These are phyloP conservation scores for Nomada fabriciana DNA, from an alignment of 2,888 invertebrate species.

Conservation along the genomic window DNA sequence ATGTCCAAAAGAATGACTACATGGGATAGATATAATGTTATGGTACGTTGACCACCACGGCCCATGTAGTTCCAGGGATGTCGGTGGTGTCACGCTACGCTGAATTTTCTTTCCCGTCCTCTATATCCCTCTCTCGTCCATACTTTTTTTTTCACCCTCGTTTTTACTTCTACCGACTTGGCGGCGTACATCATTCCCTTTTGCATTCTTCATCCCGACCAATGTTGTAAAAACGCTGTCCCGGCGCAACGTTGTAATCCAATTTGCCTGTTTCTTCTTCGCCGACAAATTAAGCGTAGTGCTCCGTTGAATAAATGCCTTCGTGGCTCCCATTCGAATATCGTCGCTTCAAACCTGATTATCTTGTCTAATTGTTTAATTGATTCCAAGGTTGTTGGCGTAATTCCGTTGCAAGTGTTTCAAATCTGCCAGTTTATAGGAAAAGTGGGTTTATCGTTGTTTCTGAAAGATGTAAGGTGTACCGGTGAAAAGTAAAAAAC, in stretches of 20 bases:
- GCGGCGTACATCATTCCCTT: slow-evolving; percentile 62
- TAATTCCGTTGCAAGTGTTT: too few species aligned
- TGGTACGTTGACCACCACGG: slow-evolving; percentile 83
- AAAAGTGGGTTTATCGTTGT: neutral
- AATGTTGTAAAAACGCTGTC: slow-evolving; percentile 57
- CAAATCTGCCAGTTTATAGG: neutral
- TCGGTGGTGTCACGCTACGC: slow-evolving; percentile 73
- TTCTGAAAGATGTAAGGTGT: too few species aligned
- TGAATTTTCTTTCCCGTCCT: slow-evolving; percentile 75
- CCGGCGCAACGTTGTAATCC: slow-evolving; percentile 62
- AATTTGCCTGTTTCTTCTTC: slow-evolving; percentile 69
- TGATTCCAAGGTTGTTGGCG: slow-evolving; percentile 8
- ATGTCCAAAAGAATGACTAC: slow-evolving; percentile 78
- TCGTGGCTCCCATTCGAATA: slow-evolving; percentile 38
- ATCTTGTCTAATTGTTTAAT: slow-evolving; percentile 38
- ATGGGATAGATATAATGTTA: slow-evolving; percentile 83
- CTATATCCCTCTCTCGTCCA: neutral
- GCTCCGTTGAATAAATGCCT: slow-evolving; percentile 46
- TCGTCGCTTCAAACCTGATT: slow-evolving; percentile 45
- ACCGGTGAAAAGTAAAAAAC: too few species aligned
- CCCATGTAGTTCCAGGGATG: slow-evolving; percentile 76
- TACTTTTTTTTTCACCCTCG: slow-evolving; percentile 59
- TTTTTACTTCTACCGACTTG: slow-evolving; percentile 62
- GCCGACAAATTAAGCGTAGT: slow-evolving; percentile 63
- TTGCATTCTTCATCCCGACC: slow-evolving; percentile 66